Base-by-base conservation (phyloP, 2,113 vertebrate genomes). In the Muntiacus reevesi region DNA sequence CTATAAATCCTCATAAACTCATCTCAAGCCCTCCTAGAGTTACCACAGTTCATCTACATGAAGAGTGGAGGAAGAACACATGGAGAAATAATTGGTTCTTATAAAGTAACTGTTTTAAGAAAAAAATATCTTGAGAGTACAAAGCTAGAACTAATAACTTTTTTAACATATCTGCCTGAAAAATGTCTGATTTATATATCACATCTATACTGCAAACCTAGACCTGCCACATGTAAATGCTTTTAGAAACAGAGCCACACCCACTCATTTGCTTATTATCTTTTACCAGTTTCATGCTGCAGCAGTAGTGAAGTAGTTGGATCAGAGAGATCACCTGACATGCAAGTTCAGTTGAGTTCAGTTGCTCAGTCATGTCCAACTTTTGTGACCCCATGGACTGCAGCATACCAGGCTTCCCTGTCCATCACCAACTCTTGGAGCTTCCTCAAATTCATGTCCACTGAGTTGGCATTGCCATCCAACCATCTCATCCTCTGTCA, bases 101-200 rank as follows among this genome's bases (percentile, higher is more conserved):
- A 1, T 43, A 74, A 54, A 59, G 14, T 43, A 93, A 92, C 62
- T 30, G 0, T 67, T 92, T 92, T 57, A 43, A 87, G 36, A 71
- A 40, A 71, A 86, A 86, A 87, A 5, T 67, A 82, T 86, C 25
- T 84, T 79, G 54, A 89, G 6, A 3, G 16, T 14, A 57, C 14
- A 87, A 92, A 96, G 36, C 76, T 57, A 45, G 2, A 94, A 86
- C 36, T 55, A 94, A 83, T 71, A 85, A 33, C 11, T 59, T 64
- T 21, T 84, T 52, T 36, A 92, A 74, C 6, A 54, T 50, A 62
- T 14, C 14, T 62, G 2, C 55, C 57, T 87, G n/a, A 59, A 97
- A 30, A 83, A 76, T 14, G 16, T 45, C 45, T 83, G 33, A 60
- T 5, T 96, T 64, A 74, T 71, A 7, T 36, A 23, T 91, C 19